Percentiles rank a stretch among this genome's conserved stretches.
Evolutionary conservation across 2,113 vertebrate genomes (phyloP).

Genomic region (Tupaia chinensis): DNA sequence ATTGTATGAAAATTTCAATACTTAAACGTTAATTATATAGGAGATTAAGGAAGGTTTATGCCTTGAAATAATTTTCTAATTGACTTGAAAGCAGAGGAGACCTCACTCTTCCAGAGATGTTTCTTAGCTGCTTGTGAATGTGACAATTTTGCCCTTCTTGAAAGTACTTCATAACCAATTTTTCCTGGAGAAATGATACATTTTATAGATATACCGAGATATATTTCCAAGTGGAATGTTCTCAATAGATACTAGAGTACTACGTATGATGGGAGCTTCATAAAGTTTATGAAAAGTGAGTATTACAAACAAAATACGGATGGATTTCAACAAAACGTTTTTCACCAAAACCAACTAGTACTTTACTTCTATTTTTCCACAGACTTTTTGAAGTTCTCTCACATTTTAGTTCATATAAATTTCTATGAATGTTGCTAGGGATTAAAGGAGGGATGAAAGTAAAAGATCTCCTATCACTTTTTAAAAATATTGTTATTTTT

Average conservation of each 20-base stretch:
- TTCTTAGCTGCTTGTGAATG: not conserved
- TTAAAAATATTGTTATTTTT: not conserved
- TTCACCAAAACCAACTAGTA: no score
- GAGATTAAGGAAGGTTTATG: not conserved
- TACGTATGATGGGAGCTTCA: no score
- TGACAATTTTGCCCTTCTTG: slow-evolving; percentile 21
- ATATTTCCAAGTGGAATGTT: not conserved
- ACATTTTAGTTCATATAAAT: not conserved
- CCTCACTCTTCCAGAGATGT: not conserved
- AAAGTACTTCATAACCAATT: slow-evolving; percentile 21
- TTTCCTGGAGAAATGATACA: not conserved
- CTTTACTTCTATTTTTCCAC: no score
- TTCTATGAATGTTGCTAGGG: not conserved
- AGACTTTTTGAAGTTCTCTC: no score
- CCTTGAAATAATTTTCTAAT: slow-evolving; percentile 50
- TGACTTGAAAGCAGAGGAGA: not conserved
- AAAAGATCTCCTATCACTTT: not conserved
- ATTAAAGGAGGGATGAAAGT: not conserved
- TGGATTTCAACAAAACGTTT: no score
- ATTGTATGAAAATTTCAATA: slow-evolving; percentile 8
- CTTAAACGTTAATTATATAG: slow-evolving; percentile 13
- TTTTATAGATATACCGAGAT: not conserved
- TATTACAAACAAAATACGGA: no score
- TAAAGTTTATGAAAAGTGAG: no score
- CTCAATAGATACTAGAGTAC: not conserved